phyloP scores from a whole-genome alignment of 2,113 vertebrate genomes.

The Pagrus major region DNA sequence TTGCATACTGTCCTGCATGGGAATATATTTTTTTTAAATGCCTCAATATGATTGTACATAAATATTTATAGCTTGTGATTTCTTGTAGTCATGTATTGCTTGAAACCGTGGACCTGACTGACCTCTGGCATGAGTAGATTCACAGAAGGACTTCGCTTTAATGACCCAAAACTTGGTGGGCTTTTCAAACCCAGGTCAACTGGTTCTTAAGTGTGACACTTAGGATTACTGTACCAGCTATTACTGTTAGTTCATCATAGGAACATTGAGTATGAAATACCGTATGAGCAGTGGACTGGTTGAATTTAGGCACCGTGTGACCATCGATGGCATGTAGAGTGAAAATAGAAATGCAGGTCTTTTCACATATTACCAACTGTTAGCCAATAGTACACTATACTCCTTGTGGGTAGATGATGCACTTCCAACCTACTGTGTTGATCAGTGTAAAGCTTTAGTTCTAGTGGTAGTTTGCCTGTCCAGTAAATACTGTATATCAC shows the following conservation, averaged over 20 bases:
- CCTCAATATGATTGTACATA: conserved; percentile 72
- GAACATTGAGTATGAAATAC: not conserved
- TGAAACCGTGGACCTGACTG: conserved; percentile 52
- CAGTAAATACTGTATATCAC: conserved; percentile 59
- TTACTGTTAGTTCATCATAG: conserved; percentile 34
- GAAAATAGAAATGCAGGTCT: conserved; percentile 28
- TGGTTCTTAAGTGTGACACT: conserved; percentile 35
- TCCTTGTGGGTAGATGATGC: conserved; percentile 54
- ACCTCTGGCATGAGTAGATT: conserved; percentile 47
- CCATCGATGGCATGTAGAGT: conserved; percentile 16
- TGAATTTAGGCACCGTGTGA: conserved; percentile 41
- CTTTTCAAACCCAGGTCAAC: conserved; percentile 12
- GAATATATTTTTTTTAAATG: conserved; percentile 79
- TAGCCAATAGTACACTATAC: conserved; percentile 39
- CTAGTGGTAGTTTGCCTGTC: conserved; percentile 58
- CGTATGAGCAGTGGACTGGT: conserved; percentile 15
- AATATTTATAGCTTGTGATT: conserved; percentile 77
- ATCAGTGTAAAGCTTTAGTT: conserved; percentile 61
- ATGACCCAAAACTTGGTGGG: conserved; percentile 9
- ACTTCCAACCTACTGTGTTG: conserved; percentile 59
- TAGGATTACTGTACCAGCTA: conserved; percentile 39
- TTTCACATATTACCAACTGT: conserved; percentile 37
- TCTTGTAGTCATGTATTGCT: conserved; percentile 61
- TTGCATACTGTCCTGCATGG: conserved; percentile 79
- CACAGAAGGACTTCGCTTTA: conserved; percentile 36